Base-by-base conservation (phyloP, 1,140 invertebrate genomes). In the Drosophila tsacasi region DNA sequence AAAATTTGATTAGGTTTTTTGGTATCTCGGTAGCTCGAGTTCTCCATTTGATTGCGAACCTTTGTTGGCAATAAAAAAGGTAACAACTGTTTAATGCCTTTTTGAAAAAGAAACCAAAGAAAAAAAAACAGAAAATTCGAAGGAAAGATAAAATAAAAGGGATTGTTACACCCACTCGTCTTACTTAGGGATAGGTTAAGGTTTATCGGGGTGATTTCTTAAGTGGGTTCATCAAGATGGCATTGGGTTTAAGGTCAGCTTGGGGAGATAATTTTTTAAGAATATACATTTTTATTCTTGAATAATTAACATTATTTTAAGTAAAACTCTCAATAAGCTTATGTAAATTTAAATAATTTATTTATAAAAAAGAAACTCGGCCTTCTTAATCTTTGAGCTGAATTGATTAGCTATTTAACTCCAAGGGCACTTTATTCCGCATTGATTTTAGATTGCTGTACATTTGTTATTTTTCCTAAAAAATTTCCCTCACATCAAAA, bases 1-100 rank as follows among this genome's bases (percentile, higher is more conserved):
- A 37, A 54, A 69, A 83, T 89, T 86, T 83, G 84, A 86, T 86
- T 86, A 86, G 76, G 71, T 63, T 74, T 63, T 52, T 32, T 50
- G 47, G 71, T 42, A 47, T 67, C 55, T 76, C 68, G 44, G 67
- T 82, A 74, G 50, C 27, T 30, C 21, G 21, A 39, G 61, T 35
- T 50, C 46, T 62, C 19, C 60, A 25, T 62, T 62, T 50, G 46
- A 62, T 50, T 25, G 60, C 50, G 15, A 61, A 46, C 40, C 46
- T 72, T 72, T 73, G 35, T 52, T 35, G 69, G 37, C 67, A 59
- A 72, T 73, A 73, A 74, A 63, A 52, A 40, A 40, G 23, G 72
- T 54, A 61, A 61, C 47, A 54, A 61, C 47, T 71, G 39, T 30
- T 61, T 47, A 62, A 61, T 54, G 47, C 32, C 17, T 37, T 54